Base-by-base conservation (phyloP, 2,797 vertebrate genomes). In the Syndactyla subalaris region DNA sequence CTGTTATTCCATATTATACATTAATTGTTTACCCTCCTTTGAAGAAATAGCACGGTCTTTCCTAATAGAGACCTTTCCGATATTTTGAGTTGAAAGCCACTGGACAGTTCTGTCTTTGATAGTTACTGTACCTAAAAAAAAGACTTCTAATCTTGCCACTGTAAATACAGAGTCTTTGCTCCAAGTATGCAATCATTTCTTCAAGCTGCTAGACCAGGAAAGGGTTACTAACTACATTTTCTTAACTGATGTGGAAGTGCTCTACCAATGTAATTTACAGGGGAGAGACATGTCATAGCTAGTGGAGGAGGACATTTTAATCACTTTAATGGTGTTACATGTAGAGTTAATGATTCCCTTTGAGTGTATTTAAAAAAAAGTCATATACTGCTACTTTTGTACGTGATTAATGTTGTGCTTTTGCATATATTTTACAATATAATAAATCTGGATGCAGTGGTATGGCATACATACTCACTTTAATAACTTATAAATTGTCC, bases 241-340 rank as follows among this genome's bases (percentile, higher is more conserved):
- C 85, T 77, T 84, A 95, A 92, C 73, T 93, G 93, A 96, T 93
- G 74, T 91, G 63, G 85, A 79, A 93, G 85, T 95, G 83, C 51
- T 94, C 62, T 94, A 88, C 88, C 79, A 88, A 18, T 76, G 75
- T 92, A 90, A 90, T 96, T 94, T 95, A 95, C 85, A 96, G 91
- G 63, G 68, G 74, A 96, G 89, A 95, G 96, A 92, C 95, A 97
- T 96, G 96, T 97, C 97, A 90, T 73, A 89, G 89, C 92, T 95
- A 84, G 78, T 93, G 94, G 97, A 97, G 95, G 94, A 96, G 96
- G 96, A 95, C 93, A 46, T 97, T 97, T 97, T 97, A 96, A 96
- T 98, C 96, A 94, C 91, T 91, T 96, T 96, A 95, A 93, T 96
- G 92, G 92, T 96, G 81, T 96, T 93, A 48, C 91, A 94, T 85